Conservation (phyloP, 2,888 invertebrate genomes). For the Eupithecia subumbrata region DNA sequence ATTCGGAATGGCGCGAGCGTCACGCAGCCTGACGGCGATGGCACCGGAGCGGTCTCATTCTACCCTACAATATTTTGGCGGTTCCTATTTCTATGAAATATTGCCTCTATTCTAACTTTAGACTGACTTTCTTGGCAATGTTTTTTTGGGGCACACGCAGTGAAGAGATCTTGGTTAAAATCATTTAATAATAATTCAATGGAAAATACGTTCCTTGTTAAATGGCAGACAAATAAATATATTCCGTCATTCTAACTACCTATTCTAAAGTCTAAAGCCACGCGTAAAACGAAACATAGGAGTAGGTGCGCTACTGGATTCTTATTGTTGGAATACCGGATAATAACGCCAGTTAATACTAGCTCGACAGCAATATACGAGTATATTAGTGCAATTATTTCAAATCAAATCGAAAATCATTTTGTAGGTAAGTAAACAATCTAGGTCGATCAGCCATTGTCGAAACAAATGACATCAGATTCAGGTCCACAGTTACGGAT, state of each 20-base stretch:
- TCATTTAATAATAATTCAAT: background rate
- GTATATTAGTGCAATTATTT: background rate
- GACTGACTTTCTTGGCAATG: slow-evolving; percentile 9
- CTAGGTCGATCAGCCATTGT: background rate
- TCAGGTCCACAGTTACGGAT: background rate
- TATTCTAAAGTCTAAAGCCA: background rate
- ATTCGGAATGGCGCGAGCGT: slow-evolving; percentile 37
- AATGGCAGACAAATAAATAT: background rate
- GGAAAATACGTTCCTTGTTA: background rate
- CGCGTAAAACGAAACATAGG: background rate
- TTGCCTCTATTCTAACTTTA: slow-evolving; percentile 9
- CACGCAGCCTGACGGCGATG: slow-evolving; percentile 40
- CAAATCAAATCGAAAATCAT: background rate
- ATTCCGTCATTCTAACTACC: background rate
- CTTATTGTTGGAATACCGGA: background rate
- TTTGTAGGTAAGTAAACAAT: background rate
- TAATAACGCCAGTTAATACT: background rate
- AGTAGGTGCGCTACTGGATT: background rate
- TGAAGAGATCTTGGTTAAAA: background rate
- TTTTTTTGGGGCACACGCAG: background rate
- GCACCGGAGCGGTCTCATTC: slow-evolving; percentile 34
- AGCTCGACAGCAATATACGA: background rate
- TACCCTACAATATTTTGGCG: slow-evolving; percentile 23
- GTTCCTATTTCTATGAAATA: slow-evolving; percentile 27
- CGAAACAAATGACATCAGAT: background rate